These are phyloP conservation scores for Cataglyphis livida DNA, from an alignment of 2,888 invertebrate genomes.

Conservation along the genomic window DNA sequence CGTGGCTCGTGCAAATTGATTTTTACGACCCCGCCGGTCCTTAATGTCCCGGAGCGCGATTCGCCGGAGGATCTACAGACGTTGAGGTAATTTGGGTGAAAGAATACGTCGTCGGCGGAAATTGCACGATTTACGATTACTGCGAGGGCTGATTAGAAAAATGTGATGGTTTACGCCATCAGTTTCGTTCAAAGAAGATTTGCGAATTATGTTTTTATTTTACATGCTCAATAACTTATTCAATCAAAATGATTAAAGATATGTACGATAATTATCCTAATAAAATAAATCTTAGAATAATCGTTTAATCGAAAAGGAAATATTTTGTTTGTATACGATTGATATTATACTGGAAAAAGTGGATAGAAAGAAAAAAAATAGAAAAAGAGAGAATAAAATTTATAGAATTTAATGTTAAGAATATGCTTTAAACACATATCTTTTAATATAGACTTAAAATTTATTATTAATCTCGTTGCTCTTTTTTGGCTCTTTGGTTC, in stretches of 20 bases:
- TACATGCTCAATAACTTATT: background rate
- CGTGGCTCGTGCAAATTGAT: constrained; percentile 58
- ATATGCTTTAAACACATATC: background rate
- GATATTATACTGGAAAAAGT: background rate
- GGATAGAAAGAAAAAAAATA: background rate
- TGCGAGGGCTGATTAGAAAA: background rate
- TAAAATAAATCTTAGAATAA: constrained; percentile 4
- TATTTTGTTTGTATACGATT: background rate
- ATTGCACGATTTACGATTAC: constrained; percentile 46
- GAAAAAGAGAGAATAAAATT: background rate
- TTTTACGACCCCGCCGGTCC: constrained; percentile 37
- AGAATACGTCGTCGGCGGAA: constrained; percentile 49
- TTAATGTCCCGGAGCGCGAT: constrained; percentile 45
- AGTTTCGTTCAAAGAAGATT: background rate
- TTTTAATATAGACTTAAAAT: background rate
- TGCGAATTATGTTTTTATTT: background rate
- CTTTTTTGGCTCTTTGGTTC: background rate
- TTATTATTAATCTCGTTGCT: background rate
- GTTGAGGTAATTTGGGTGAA: constrained; percentile 40
- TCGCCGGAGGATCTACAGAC: constrained; percentile 41
- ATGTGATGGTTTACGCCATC: background rate
- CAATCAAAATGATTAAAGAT: background rate
- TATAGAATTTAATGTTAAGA: background rate
- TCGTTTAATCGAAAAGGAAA: constrained; percentile 19
- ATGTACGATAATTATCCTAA: background rate